Evolutionary conservation across 2,888 invertebrate genomes (phyloP).

Genomic region (Andrena minutula): DNA sequence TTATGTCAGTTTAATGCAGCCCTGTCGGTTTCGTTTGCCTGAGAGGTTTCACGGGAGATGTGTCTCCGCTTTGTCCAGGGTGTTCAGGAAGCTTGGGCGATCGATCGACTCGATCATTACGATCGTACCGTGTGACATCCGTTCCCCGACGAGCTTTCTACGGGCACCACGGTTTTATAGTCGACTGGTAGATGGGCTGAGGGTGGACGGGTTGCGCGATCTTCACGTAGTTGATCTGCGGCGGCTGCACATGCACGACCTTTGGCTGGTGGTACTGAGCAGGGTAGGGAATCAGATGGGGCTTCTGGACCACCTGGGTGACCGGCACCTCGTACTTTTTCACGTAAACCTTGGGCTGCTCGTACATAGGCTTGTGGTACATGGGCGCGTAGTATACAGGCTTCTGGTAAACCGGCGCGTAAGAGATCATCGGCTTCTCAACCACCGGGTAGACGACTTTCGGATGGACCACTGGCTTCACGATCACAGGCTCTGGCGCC

Average conservation of each 20-base stretch:
- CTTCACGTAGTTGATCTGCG: constrained; percentile 68
- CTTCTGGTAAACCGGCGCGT: constrained; percentile 74
- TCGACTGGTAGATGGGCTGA: constrained; percentile 60
- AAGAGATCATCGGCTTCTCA: constrained; percentile 65
- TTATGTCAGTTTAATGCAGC: constrained; percentile 13
- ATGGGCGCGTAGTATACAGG: constrained; percentile 76
- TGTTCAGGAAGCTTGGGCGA: constrained; percentile 8
- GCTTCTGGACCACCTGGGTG: constrained; percentile 69
- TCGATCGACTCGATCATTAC: constrained; percentile 22
- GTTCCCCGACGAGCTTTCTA: constrained; percentile 31
- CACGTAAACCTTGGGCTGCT: constrained; percentile 56
- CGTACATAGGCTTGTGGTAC: constrained; percentile 73
- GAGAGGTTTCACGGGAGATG: background rate
- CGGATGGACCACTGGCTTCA: constrained; percentile 57
- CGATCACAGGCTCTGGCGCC: constrained; percentile 45
- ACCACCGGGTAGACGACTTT: constrained; percentile 64
- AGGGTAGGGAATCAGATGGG: constrained; percentile 52
- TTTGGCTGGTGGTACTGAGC: constrained; percentile 66
- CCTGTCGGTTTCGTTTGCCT: constrained; percentile 10
- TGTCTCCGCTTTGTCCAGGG: background rate
- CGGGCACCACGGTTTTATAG: constrained; percentile 57
- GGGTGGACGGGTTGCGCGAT: constrained; percentile 67
- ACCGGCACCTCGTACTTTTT: constrained; percentile 67
- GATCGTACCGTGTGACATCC: constrained; percentile 5
- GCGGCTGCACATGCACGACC: constrained; percentile 59